Evolutionary conservation across 2,888 invertebrate species (phyloP), one percentile per base, ranked within the genome.

Genomic region (Oxyscelio sp.): DNA sequence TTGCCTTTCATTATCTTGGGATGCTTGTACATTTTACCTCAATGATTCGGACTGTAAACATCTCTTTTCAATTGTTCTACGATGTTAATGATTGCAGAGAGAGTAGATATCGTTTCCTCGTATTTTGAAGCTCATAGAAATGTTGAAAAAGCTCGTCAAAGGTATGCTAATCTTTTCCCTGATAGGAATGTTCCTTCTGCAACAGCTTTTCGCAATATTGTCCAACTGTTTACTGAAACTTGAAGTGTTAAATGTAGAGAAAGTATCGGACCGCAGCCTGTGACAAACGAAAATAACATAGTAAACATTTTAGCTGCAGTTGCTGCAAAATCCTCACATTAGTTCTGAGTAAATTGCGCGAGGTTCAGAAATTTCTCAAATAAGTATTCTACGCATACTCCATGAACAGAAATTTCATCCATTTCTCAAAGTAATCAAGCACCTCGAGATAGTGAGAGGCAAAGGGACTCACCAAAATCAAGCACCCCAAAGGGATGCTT

Each of bases 221-320:
- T 56, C 9, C 21, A 31, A 15, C 15, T 31, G 27, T 56, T 56
- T 19, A 56, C 24, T 22, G 52, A 52, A 13, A 52, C 52, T 22
- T 4, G 24, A 13, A 52, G 52, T n/a, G 24, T 52, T n/a, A 24
- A 52, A 52, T n/a, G 19, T 1, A 48, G 21, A 50, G 13, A 15
- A 11, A 50, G 21, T 9, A 11, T 21, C 22, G 5, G 22, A 21
- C 15, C 17, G 3, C 21, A 11, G 15, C 8, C 13, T 11, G 6
- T 50, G 13, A 50, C 22, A 11, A 19, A 50, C n/a, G 19, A 50
- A 15, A 22, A 50, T 50, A 4, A 4, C 50, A 8, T 5, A 50
- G 11, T 11, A 2, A 11, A 50, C 21, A 11, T 21, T 50, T 50
- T 50, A 50, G 50, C 50, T 50, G 50, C 50, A 50, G 22, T 50